phyloP scores from a whole-genome alignment of 37 sponge, comb jelly and placozoan genomes.

The Beroe forskalii region DNA sequence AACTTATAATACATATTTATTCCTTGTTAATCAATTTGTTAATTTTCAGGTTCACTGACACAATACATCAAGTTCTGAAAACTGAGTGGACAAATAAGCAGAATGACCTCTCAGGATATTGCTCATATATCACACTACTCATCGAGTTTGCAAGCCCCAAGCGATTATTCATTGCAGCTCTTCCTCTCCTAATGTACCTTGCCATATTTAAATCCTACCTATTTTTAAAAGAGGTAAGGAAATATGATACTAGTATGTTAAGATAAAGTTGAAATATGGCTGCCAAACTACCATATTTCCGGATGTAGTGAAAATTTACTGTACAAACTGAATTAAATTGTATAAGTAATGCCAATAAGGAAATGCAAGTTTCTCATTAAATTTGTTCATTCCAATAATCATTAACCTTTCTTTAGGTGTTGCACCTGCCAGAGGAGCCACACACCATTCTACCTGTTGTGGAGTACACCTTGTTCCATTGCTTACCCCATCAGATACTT shows the following conservation, averaged over 20 bases:
- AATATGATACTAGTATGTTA: too few relatives aligned
- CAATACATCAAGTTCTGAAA: conserved; percentile 43
- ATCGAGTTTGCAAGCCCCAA: conserved; percentile 11
- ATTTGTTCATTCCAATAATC: not conserved
- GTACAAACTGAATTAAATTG: too few relatives aligned
- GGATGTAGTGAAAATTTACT: too few relatives aligned
- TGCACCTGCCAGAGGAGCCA: conserved; percentile 3
- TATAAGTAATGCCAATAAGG: not conserved
- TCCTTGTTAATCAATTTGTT: too few relatives aligned
- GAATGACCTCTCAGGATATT: conserved; percentile 2
- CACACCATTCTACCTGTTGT: conserved; percentile 69
- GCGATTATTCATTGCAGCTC: not conserved
- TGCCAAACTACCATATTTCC: too few relatives aligned
- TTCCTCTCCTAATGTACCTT: conserved; percentile 26
- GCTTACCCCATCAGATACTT: conserved; percentile 76
- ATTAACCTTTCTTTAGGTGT: not conserved
- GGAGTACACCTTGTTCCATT: conserved; percentile 73
- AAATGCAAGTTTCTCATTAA: not conserved
- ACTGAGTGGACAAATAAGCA: conserved; percentile 21
- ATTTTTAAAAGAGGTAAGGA: conserved; percentile 18
- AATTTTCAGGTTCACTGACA: conserved; percentile 53
- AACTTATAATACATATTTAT: too few relatives aligned
- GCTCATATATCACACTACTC: not conserved
- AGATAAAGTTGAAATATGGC: too few relatives aligned
- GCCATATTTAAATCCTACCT: conserved; percentile 13